Evolutionary conservation across 2,888 invertebrate species (phyloP).

Genomic region (Chironomus riparius): DNA sequence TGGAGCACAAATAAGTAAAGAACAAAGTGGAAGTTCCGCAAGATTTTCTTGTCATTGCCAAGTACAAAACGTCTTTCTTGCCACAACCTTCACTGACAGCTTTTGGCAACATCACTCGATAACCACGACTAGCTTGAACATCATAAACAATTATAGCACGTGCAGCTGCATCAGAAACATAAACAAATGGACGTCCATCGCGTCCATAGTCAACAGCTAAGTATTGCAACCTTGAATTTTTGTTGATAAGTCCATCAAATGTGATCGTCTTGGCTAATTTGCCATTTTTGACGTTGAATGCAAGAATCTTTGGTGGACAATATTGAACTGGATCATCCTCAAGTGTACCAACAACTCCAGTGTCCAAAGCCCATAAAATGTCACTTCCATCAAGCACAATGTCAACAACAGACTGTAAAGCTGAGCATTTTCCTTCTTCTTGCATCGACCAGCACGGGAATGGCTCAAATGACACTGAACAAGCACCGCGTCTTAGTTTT

Average conservation of each 20-base stretch:
- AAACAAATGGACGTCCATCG: slow-evolving; percentile 51
- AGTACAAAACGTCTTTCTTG: slow-evolving; percentile 55
- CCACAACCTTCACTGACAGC: slow-evolving; percentile 45
- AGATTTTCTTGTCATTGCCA: slow-evolving; percentile 51
- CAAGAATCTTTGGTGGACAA: slow-evolving; percentile 61
- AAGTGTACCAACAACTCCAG: slow-evolving; percentile 58
- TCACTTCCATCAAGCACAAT: slow-evolving; percentile 52
- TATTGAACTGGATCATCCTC: slow-evolving; percentile 51
- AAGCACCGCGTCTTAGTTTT: slow-evolving; percentile 43
- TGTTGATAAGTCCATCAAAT: slow-evolving; percentile 49
- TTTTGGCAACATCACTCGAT: slow-evolving; percentile 54
- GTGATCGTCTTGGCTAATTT: slow-evolving; percentile 55
- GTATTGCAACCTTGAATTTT: slow-evolving; percentile 57
- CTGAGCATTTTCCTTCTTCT: slow-evolving; percentile 53
- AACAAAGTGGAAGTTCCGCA: slow-evolving; percentile 51
- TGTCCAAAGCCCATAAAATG: slow-evolving; percentile 63
- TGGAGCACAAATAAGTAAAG: slow-evolving; percentile 55
- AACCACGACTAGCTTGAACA: slow-evolving; percentile 51
- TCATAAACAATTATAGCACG: slow-evolving; percentile 60
- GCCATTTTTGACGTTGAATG: slow-evolving; percentile 49
- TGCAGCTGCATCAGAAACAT: slow-evolving; percentile 60
- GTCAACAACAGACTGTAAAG: slow-evolving; percentile 62
- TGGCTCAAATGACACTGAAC: slow-evolving; percentile 46
- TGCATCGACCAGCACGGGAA: slow-evolving; percentile 57
- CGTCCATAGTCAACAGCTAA: slow-evolving; percentile 56